A percentile compares a stretch with the other conserved stretches of the same genome.
Conservation (phyloP, 2,113 vertebrate species). For the Tupaia tana region DNA sequence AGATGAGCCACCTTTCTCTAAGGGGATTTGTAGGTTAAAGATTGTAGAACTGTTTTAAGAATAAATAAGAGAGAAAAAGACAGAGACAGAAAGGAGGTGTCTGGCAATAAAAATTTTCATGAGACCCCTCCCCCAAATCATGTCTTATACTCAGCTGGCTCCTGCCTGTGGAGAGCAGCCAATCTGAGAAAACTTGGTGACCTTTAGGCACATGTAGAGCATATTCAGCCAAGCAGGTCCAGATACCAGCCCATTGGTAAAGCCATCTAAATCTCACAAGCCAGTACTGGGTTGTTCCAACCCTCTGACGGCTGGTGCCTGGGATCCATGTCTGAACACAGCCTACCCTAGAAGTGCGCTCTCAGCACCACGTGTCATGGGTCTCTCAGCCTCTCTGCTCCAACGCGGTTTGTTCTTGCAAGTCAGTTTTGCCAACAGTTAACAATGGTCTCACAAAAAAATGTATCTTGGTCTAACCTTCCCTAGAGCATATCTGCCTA, state of each 20-base stretch:
- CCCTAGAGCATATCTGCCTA: neutral
- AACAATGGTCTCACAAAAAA: neutral
- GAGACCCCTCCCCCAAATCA: neutral
- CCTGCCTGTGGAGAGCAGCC: neutral
- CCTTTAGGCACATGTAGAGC: too few species aligned
- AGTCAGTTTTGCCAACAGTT: neutral
- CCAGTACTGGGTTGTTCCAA: neutral
- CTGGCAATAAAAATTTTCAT: neutral
- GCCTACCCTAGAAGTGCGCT: neutral
- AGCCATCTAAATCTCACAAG: neutral
- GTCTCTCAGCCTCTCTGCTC: neutral
- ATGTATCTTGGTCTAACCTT: neutral
- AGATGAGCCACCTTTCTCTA: neutral
- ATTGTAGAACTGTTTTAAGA: neutral
- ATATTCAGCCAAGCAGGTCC: too few species aligned
- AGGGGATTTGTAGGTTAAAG: neutral
- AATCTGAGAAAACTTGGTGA: too few species aligned
- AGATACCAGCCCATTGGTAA: neutral
- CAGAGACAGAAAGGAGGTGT: neutral
- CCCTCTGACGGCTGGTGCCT: neutral
- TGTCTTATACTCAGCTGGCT: neutral
- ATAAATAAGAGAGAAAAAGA: neutral
- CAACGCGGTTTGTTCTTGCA: neutral
- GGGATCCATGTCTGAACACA: neutral
- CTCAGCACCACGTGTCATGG: neutral